phyloP scores from a whole-genome alignment of 2,113 vertebrate genomes.

The Colistium nudipinnis region DNA sequence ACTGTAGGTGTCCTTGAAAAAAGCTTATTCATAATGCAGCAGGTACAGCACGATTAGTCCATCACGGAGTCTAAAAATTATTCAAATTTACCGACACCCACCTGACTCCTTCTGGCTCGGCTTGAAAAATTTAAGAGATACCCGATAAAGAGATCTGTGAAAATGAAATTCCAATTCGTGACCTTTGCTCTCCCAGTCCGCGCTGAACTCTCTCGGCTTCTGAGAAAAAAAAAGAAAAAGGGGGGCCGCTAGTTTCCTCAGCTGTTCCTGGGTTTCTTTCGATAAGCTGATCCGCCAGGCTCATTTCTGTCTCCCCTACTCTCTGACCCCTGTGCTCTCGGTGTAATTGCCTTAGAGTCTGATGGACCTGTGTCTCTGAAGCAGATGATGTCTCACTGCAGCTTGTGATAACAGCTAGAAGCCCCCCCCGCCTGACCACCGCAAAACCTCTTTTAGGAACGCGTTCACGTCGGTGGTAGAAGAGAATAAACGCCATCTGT shows the following conservation, averaged over 20 bases:
- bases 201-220: slow-evolving; percentile 58
- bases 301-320: slow-evolving; percentile 47
- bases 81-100: slow-evolving; percentile 38
- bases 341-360: slow-evolving; percentile 74
- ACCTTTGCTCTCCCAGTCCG: slow-evolving; percentile 63
- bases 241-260: slow-evolving; percentile 64
- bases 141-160: slow-evolving; percentile 65
- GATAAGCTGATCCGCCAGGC: slow-evolving; percentile 72
- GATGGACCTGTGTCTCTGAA: slow-evolving; percentile 72
- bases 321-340: slow-evolving; percentile 69
- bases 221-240: no score
- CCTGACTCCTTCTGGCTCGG: slow-evolving; percentile 18
- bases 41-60: slow-evolving; percentile 16
- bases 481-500: slow-evolving; percentile 62
- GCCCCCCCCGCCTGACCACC: slow-evolving; percentile 19
- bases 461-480: slow-evolving; percentile 47
- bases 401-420: slow-evolving; percentile 61
- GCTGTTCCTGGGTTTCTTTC: slow-evolving; percentile 65
- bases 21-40: slow-evolving; percentile 26
- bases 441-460: slow-evolving; percentile 47
- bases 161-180: slow-evolving; percentile 64
- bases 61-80: slow-evolving; percentile 35
- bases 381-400: slow-evolving; percentile 65
- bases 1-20: slow-evolving; percentile 25
- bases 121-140: slow-evolving; percentile 51